Evolutionary conservation across 2,888 invertebrate genomes (phyloP).

Genomic region (Drosophila parthenogenetica): DNA sequence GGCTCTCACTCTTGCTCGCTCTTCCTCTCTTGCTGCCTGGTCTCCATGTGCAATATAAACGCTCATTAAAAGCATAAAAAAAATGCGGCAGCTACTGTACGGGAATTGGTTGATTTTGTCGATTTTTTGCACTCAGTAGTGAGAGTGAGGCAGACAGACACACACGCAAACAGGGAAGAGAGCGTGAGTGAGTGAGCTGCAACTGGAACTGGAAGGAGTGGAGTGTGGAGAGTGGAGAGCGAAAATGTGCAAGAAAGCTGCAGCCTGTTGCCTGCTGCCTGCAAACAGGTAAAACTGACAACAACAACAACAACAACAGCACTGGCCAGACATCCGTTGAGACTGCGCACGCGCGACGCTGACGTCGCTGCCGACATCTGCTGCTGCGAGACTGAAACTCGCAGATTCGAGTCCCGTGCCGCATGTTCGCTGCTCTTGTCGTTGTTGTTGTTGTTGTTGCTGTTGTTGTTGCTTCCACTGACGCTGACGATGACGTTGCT

Average conservation of each 20-base stretch:
- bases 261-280: conserved; percentile 64
- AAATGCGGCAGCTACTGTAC: conserved; percentile 77
- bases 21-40: conserved; percentile 12
- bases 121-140: conserved; percentile 57
- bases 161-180: neutral
- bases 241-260: conserved; percentile 67
- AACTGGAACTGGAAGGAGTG: conserved; percentile 30
- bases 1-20: conserved; percentile 24
- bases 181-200: conserved; percentile 11
- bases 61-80: conserved; percentile 81
- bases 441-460: conserved; percentile 44
- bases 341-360: conserved; percentile 81
- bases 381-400: conserved; percentile 31
- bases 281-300: conserved; percentile 57
- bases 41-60: conserved; percentile 73
- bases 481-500: conserved; percentile 75
- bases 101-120: conserved; percentile 78
- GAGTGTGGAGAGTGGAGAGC: conserved; percentile 16
- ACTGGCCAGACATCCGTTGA: conserved; percentile 71
- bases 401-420: conserved; percentile 69
- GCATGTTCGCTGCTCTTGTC: conserved; percentile 40
- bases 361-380: conserved; percentile 30
- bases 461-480: conserved; percentile 33
- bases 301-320: conserved; percentile 45
- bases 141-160: conserved; percentile 15